These are phyloP conservation scores for Hypocryptadius cinnamomeus DNA, from an alignment of 2,113 vertebrate species.

Conservation along the genomic window DNA sequence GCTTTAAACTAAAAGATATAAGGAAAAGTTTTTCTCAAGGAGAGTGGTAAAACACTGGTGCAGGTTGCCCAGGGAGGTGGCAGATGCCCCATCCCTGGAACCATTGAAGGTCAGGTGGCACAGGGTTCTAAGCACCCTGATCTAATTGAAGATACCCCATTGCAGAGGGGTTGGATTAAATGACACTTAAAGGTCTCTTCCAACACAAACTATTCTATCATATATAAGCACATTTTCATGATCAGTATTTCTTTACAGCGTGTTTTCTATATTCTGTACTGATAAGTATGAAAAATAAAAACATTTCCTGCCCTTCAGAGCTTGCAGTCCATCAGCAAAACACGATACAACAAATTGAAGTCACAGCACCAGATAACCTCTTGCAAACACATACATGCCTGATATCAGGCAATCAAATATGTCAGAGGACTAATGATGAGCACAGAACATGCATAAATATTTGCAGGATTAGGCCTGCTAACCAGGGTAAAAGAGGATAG, in stretches of 20 bases:
- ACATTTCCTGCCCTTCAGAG: neutral
- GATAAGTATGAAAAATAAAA: neutral
- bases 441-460: neutral
- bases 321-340: neutral
- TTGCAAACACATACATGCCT: neutral
- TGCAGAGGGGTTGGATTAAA: neutral
- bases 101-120: neutral
- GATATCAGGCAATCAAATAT: neutral
- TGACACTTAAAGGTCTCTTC: neutral
- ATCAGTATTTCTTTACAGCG: neutral
- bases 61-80: neutral
- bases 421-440: neutral
- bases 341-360: neutral
- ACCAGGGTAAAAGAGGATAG: constrained; percentile 6
- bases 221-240: neutral
- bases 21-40: neutral
- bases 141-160: neutral
- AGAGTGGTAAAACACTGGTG: neutral
- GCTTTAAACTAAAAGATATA: neutral
- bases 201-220: neutral
- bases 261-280: neutral
- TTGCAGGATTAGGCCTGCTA: neutral
- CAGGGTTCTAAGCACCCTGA: neutral
- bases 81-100: neutral
- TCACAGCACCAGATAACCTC: neutral